Evolutionary conservation across 2,797 vertebrate species (phyloP).

Genomic region (Esox masquinongy): DNA sequence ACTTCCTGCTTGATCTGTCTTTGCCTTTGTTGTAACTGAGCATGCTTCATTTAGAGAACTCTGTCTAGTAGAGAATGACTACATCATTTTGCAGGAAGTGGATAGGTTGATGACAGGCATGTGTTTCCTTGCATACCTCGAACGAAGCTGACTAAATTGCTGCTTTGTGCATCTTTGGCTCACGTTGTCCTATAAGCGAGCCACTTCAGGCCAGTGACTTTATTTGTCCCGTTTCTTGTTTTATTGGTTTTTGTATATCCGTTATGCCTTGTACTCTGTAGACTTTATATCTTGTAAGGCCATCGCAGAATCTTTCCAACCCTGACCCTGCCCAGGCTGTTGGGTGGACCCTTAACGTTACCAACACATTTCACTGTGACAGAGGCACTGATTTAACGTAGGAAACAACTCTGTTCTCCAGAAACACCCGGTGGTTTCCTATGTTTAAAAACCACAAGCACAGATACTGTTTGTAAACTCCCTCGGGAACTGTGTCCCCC

Average conservation of each 20-base stretch:
- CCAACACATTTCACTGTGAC: constrained; percentile 63
- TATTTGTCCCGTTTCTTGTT: constrained; percentile 25
- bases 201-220: constrained; percentile 43
- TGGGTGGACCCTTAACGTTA: constrained; percentile 41
- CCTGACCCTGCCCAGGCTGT: constrained; percentile 39
- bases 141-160: constrained; percentile 40
- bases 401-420: constrained; percentile 19
- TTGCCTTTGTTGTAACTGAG: constrained; percentile 49
- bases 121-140: constrained; percentile 38
- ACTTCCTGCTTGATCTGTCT: constrained; percentile 23
- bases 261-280: constrained; percentile 34
- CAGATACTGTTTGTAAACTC: constrained; percentile 30
- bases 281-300: constrained; percentile 52
- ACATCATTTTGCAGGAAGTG: constrained; percentile 12
- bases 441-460: constrained; percentile 53
- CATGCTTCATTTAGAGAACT: constrained; percentile 16
- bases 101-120: constrained; percentile 27
- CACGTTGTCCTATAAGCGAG: constrained; percentile 30
- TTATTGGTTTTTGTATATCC: constrained; percentile 27
- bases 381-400: constrained; percentile 62
- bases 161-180: constrained; percentile 53
- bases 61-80: neutral
- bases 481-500: constrained; percentile 19
- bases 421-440: constrained; percentile 38
- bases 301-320: constrained; percentile 44